Conservation (phyloP, 2,113 vertebrate genomes). For the Ellobius talpinus region DNA sequence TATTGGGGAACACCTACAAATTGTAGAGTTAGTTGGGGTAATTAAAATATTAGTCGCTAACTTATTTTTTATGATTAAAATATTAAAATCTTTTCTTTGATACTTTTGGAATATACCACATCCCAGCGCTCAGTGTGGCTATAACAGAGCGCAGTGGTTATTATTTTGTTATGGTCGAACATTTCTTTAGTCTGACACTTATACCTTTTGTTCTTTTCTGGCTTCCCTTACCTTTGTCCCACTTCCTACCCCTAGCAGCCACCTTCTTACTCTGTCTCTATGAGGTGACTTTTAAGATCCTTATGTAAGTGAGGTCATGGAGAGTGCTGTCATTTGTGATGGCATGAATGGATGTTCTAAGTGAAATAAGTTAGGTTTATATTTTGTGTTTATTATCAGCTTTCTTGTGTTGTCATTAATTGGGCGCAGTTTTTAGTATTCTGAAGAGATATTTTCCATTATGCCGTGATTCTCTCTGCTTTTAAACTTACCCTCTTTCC, state of each 20-base stretch:
- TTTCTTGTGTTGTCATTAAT: not conserved
- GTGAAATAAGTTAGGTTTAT: not conserved
- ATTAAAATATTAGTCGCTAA: not conserved
- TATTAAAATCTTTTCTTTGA: not conserved
- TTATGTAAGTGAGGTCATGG: accelerated
- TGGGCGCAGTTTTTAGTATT: not conserved
- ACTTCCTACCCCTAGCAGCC: not conserved
- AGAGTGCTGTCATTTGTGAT: too few relatives aligned
- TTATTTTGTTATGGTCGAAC: not conserved
- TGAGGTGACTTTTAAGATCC: not conserved
- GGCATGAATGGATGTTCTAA: not conserved
- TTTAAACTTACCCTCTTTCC: not conserved
- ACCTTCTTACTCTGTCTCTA: not conserved
- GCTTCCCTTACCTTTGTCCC: not conserved
- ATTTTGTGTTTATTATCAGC: not conserved
- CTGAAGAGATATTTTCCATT: not conserved
- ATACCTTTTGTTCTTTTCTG: not conserved
- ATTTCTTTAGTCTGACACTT: not conserved
- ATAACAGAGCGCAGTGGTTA: not conserved
- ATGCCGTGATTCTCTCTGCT: not conserved
- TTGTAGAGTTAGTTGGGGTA: too few relatives aligned
- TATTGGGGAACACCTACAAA: too few relatives aligned
- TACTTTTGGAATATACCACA: not conserved
- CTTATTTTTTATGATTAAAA: not conserved
- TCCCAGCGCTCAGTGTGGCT: not conserved